phyloP scores from a whole-genome alignment of 2,888 invertebrate species.

The Catocala nupta region DNA sequence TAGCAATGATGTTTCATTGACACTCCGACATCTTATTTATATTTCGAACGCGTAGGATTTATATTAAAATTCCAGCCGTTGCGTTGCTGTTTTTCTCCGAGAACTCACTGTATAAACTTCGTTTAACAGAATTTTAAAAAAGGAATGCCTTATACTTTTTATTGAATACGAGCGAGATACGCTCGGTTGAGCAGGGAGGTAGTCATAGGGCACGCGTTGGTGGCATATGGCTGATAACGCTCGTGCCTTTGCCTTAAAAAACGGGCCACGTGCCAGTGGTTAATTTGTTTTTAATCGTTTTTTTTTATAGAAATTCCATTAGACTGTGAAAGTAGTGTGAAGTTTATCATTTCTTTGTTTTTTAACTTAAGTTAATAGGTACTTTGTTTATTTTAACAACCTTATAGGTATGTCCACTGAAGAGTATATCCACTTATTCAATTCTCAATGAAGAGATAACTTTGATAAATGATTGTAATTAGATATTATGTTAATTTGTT shows the following conservation, averaged over 20 bases:
- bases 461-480: background rate
- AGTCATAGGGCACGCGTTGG: conserved; percentile 74
- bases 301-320: conserved; percentile 47
- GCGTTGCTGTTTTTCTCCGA: conserved; percentile 39
- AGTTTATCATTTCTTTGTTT: conserved; percentile 3
- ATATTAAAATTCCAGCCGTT: conserved; percentile 43
- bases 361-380: background rate
- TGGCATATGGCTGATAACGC: conserved; percentile 79
- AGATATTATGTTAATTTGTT: background rate
- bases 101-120: conserved; percentile 35
- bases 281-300: conserved; percentile 49
- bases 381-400: background rate
- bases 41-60: conserved; percentile 39
- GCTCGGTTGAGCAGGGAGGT: conserved; percentile 60
- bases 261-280: conserved; percentile 71
- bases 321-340: conserved; percentile 28
- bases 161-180: conserved; percentile 48
- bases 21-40: conserved; percentile 37
- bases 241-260: conserved; percentile 62
- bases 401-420: too few relatives aligned
- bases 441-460: background rate
- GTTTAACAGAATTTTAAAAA: conserved; percentile 35
- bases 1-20: conserved; percentile 42
- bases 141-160: conserved; percentile 17
- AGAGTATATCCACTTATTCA: too few relatives aligned